Percentiles rank a stretch among this genome's conserved stretches.
These are phyloP conservation scores for Halcyon malimbica DNA, from an alignment of 2,113 vertebrate species.

Conservation along the genomic window DNA sequence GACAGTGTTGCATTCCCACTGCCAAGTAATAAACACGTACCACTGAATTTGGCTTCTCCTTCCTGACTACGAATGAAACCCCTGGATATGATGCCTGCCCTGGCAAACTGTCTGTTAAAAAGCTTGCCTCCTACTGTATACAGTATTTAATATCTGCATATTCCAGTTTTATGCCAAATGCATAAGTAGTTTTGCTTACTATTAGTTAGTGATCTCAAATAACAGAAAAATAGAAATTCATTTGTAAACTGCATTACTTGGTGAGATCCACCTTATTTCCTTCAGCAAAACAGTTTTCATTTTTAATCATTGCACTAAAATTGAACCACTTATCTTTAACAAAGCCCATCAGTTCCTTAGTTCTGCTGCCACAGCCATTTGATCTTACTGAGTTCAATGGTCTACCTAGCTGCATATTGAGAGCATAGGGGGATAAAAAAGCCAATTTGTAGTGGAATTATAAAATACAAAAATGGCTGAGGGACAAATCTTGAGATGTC, in stretches of 20 bases:
- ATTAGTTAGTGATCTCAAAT: neutral
- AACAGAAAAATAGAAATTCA: neutral
- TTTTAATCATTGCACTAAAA: neutral
- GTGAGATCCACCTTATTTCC: neutral
- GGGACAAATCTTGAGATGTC: neutral
- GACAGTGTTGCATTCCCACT: neutral
- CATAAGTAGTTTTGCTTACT: neutral
- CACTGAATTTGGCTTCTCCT: neutral
- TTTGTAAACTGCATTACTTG: neutral
- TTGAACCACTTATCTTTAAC: neutral
- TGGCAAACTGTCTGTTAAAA: neutral
- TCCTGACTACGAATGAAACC: neutral
- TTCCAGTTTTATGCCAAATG: neutral
- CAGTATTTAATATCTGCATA: neutral
- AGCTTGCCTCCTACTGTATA: neutral
- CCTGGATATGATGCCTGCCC: neutral
- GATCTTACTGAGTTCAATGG: neutral
- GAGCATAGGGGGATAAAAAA: neutral
- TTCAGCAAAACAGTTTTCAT: neutral
- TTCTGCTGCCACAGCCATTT: neutral
- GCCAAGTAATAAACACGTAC: neutral
- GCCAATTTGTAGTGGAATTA: neutral
- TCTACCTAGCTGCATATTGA: neutral
- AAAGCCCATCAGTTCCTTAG: neutral
- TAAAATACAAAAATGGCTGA: neutral